Conservation (phyloP, 2,888 invertebrate species). For the Diaperis boleti region DNA sequence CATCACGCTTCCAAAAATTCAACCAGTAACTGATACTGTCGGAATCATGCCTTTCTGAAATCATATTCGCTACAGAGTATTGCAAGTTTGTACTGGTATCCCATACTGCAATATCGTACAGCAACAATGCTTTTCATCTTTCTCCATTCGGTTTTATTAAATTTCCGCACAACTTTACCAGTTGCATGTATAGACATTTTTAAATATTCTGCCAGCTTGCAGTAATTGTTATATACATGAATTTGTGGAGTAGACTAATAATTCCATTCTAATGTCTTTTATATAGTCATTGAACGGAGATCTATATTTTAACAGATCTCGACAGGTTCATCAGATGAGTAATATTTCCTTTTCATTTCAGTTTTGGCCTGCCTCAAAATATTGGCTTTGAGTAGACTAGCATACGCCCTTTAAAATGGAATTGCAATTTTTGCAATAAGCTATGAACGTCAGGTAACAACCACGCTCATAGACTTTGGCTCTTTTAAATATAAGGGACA, state of each 20-base stretch:
- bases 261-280: slow-evolving; percentile 26
- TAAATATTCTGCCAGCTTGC: slow-evolving; percentile 13
- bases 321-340: background rate
- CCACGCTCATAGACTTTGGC: slow-evolving; percentile 17
- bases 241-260: slow-evolving; percentile 20
- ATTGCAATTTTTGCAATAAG: background rate
- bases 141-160: slow-evolving; percentile 30
- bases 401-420: too few species aligned
- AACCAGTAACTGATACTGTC: slow-evolving; percentile 41
- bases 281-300: slow-evolving; percentile 24
- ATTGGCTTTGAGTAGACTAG: too few species aligned
- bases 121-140: slow-evolving; percentile 38
- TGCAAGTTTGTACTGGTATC: slow-evolving; percentile 34
- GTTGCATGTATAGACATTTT: slow-evolving; percentile 41
- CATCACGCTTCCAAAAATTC: slow-evolving; percentile 39
- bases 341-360: background rate
- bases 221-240: slow-evolving; percentile 32
- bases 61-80: slow-evolving; percentile 44
- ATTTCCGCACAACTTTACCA: slow-evolving; percentile 38
- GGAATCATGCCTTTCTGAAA: slow-evolving; percentile 42
- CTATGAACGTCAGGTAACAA: slow-evolving; percentile 8
- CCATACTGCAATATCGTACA: slow-evolving; percentile 32
- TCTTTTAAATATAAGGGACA: slow-evolving; percentile 18
- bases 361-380: too few species aligned
- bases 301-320: slow-evolving; percentile 5